Evolutionary conservation across 2,113 vertebrate genomes (phyloP), one percentile per base, ranked within the genome.

Genomic region (Leuciscus idus): DNA sequence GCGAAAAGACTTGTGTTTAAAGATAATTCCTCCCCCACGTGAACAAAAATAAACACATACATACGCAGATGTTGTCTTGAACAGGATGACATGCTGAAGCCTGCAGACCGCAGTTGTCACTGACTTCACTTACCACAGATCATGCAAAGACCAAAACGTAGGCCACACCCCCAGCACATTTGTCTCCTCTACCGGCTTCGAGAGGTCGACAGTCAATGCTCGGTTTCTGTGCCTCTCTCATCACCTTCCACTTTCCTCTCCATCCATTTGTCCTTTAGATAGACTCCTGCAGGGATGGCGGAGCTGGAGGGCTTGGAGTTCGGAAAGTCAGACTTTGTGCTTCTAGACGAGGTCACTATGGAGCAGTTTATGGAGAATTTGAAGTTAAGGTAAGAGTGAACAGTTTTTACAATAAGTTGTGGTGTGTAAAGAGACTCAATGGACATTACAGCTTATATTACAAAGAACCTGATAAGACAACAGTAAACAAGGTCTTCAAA

Each of bases 311-410:
- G 95, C 7, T 87, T 97, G 0, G 96, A 97, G 90, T 97, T 94
- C 0, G 97, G 97, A 62, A 98, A 98, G 90, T 95, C 97, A 0
- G 97, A 99, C 90, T 99, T 98, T 2, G 96, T 98, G 30, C 96
- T 99, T 4, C 92, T 99, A 94, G 97, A 98, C 13, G 95, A 97
- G 79, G 96, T 98, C 90, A 97, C 94, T 36, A 98, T 98, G 96
- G 96, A 98, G 82, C 96, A 97, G 89, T 98, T 99, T 88, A 95
- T 98, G 96, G 95, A 95, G 43, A 99, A 98, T 88, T 92, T 99
- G 86, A 97, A 95, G 89, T 86, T 96, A 89, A 97, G 97, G 97
- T 99, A 94, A 93, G 93, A 73, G 9, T 57, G 3, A 28, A 13
- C 15, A 15, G 30, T 11, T 13, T 11, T 13, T 11, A 43, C 46